A percentile compares a stretch with the other conserved stretches of the same genome.
These are phyloP conservation scores for Crocodylus rhombifer DNA, from an alignment of 2,797 vertebrate genomes.

Conservation along the genomic window DNA sequence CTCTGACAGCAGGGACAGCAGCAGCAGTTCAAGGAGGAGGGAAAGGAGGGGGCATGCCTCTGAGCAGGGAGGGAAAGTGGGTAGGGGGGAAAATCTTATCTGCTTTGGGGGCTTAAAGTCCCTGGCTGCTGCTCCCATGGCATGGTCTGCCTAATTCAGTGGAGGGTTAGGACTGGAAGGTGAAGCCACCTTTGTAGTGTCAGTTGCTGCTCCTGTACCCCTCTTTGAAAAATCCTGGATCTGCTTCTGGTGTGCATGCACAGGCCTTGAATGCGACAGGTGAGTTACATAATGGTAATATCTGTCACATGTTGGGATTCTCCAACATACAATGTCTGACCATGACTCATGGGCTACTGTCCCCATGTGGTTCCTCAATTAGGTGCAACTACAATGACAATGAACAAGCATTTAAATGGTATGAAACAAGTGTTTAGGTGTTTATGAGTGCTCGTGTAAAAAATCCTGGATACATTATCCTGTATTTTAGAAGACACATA, in stretches of 20 bases:
- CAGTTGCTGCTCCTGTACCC: no score
- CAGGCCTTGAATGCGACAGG: constrained; percentile 30
- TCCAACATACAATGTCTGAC: constrained; percentile 65
- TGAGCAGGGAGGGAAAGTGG: no score
- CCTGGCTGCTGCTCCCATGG: no score
- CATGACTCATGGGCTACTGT: constrained; percentile 42
- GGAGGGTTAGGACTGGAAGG: no score
- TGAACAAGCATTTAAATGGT: background rate
- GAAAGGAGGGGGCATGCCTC: no score
- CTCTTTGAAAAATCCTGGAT: no score
- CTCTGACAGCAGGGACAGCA: no score
- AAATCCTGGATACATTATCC: constrained; percentile 3
- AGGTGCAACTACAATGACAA: background rate
- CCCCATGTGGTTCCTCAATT: constrained; percentile 47
- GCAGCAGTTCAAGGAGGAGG: no score
- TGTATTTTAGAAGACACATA: constrained; percentile 4
- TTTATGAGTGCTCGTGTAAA: constrained; percentile 39
- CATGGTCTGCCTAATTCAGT: no score
- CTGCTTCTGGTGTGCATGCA: background rate
- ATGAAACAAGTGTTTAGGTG: constrained; percentile 27
- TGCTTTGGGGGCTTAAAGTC: no score
- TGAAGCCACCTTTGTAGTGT: no score
- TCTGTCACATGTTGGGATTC: constrained; percentile 65
- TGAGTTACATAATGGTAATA: constrained; percentile 62
- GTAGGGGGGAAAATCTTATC: no score